Conservation (phyloP, 2,888 invertebrate species). For the Patella pellucida region DNA sequence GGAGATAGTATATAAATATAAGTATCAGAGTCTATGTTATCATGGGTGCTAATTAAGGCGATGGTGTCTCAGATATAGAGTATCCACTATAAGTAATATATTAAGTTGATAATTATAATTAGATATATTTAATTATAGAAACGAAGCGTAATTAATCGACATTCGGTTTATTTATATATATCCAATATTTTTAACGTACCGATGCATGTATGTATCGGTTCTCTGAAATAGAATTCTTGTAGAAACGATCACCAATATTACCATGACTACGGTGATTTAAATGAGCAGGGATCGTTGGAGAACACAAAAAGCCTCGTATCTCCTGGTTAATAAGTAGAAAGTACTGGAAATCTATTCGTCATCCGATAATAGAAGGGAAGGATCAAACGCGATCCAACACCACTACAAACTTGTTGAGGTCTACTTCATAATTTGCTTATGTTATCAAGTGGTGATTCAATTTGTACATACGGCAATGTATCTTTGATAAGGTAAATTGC, state of each 20-base stretch:
- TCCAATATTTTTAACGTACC: too few species aligned
- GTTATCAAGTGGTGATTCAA: constrained; percentile 23
- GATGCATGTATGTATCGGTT: too few species aligned
- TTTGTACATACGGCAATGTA: constrained; percentile 19
- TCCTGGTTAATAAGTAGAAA: not conserved
- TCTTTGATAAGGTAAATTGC: constrained; percentile 19
- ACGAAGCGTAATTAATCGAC: too few species aligned
- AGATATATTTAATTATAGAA: too few species aligned
- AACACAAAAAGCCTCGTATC: not conserved
- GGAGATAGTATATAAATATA: too few species aligned
- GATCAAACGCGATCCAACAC: constrained; percentile 10
- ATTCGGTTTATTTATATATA: too few species aligned
- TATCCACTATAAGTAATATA: too few species aligned
- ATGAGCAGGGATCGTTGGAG: constrained; percentile 5
- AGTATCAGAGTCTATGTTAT: too few species aligned
- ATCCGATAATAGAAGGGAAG: constrained; percentile 2
- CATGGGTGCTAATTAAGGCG: too few species aligned
- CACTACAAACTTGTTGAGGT: constrained; percentile 13
- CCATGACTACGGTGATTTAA: constrained; percentile 8
- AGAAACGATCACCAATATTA: constrained; percentile 6
- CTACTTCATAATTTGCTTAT: constrained; percentile 24
- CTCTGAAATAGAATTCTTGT: too few species aligned
- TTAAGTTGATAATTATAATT: too few species aligned
- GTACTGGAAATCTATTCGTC: constrained; percentile 1
- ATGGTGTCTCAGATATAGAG: too few species aligned